Evolutionary conservation across 2,888 invertebrate genomes (phyloP), one percentile per base, ranked within the genome.

Genomic region (Pherbina coryleti): DNA sequence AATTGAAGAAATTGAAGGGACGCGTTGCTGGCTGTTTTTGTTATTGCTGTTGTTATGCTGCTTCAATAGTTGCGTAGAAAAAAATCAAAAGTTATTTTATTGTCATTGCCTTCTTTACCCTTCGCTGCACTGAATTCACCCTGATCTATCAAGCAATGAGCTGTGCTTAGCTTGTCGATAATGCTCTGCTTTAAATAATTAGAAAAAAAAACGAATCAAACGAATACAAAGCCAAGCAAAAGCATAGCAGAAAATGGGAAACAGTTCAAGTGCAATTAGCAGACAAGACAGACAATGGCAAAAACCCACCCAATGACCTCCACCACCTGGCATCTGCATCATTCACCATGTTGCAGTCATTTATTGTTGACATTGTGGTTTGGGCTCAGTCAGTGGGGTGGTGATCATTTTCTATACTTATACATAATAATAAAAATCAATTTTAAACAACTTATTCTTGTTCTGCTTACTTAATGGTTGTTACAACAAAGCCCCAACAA

Each of bases 351-450:
- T 44, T 44, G 44, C 44, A 44, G 44, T 44, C 44, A 11, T 11
- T 55, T 11, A 28, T 60, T 19, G 60, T 57, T 22, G 57, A 25
- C 25, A 25, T 57, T 57, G 3, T 25, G 22, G n/a, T 57, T 57
- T 11, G 2, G 11, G 60, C 3, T n/a, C n/a, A n/a, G 25, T 3
- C 3, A 22, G n/a, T 55, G 5, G n/a, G n/a, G 53, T 2, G 19
- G 3, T n/a, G 19, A n/a, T 55, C 55, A 55, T 11, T 14, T n/a
- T 31, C 17, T 11, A 19, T 19, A 7, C 34, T 11, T 31, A 66
- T n/a, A n/a, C n/a, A n/a, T 66, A 37, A 66, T 37, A 66, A 66
- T 66, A 37, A 66, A 66, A 66, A 66, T 67, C 67, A 67, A 67
- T 67, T 67, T 67, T 44, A 67, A 67, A 49, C 67, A 49, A 67